Evolutionary conservation across 2,888 invertebrate genomes (phyloP), one percentile per base, ranked within the genome.

Genomic region (Allophyes oxyacanthae): DNA sequence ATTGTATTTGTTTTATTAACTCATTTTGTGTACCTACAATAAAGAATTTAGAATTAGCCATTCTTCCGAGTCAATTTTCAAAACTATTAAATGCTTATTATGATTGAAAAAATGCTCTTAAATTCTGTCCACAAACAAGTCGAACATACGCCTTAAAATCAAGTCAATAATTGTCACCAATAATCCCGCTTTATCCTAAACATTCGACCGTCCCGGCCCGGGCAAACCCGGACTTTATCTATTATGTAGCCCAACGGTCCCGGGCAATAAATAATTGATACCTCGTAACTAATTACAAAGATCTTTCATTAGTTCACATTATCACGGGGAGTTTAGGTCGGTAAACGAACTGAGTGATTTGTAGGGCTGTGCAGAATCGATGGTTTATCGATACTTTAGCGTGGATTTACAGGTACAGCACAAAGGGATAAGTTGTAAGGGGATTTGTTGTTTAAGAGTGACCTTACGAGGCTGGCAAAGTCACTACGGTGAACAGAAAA

Each of bases 251-350:
- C 41, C 54, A 54, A 58, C 48, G 46, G 65, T 57, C 70, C 67
- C 64, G 57, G 57, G 59, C 66, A 70, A 80, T 87, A 85, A 86
- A 88, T 88, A 88, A 88, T 88, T 84, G 83, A 88, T 83, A 81
- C 75, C 79, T 74, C 72, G 80, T 79, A 81, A 83, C 86, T 87
- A 87, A 88, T 88, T 86, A 83, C 79, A 51, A 60, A 73, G 75
- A 78, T 79, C 84, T 79, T 83, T 83, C 82, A 81, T 83, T 83
- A 81, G 78, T 72, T 64, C 75, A 67, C 69, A 79, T 78, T 83
- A 80, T 81, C 78, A 66, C 59, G 56, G 51, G 32, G 72, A 68
- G 64, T 70, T 72, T 54, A 57, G 79, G 63, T 65, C 55, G 57
- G 61, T 52, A 58, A 78, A 64, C 71, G 68, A 74, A 48, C 62